Evolutionary conservation across 2,888 invertebrate genomes (phyloP).

Genomic region (Asteroscopus sphinx): DNA sequence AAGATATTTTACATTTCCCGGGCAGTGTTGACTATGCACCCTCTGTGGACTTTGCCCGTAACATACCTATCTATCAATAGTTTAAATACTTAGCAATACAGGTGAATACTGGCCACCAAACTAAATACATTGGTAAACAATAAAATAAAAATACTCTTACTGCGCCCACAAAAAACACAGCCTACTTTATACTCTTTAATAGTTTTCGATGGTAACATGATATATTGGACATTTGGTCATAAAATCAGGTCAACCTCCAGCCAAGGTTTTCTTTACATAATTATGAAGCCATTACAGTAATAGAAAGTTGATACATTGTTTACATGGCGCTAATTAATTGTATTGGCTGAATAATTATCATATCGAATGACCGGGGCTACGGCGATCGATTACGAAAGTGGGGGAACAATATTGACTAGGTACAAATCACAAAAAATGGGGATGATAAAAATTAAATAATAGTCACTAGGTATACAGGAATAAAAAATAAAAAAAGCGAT

Average conservation of each 20-base stretch:
- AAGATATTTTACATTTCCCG: too few species aligned
- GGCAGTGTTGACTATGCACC: too few species aligned
- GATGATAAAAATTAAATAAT: background rate
- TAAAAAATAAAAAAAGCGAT: too few species aligned
- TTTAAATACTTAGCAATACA: too few species aligned
- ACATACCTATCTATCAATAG: too few species aligned
- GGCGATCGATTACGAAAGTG: conserved; percentile 7
- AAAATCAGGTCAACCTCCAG: conserved; percentile 40
- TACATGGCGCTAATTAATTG: conserved; percentile 40
- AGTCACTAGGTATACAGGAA: too few species aligned
- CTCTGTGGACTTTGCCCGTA: too few species aligned
- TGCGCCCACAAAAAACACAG: background rate
- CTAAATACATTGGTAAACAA: too few species aligned
- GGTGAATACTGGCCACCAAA: too few species aligned
- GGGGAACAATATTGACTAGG: background rate
- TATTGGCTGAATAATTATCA: conserved; percentile 40
- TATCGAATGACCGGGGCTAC: conserved; percentile 25
- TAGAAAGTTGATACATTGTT: conserved; percentile 50
- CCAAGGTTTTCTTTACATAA: conserved; percentile 44
- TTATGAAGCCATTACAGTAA: conserved; percentile 52
- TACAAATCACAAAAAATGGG: conserved; percentile 1
- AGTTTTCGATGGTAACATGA: conserved; percentile 36
- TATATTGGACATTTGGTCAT: conserved; percentile 26
- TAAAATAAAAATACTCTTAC: too few species aligned
- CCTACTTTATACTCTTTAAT: conserved; percentile 6